These are phyloP conservation scores for Gymnosoma rotundatum DNA, from an alignment of 2,888 invertebrate species.

Conservation along the genomic window DNA sequence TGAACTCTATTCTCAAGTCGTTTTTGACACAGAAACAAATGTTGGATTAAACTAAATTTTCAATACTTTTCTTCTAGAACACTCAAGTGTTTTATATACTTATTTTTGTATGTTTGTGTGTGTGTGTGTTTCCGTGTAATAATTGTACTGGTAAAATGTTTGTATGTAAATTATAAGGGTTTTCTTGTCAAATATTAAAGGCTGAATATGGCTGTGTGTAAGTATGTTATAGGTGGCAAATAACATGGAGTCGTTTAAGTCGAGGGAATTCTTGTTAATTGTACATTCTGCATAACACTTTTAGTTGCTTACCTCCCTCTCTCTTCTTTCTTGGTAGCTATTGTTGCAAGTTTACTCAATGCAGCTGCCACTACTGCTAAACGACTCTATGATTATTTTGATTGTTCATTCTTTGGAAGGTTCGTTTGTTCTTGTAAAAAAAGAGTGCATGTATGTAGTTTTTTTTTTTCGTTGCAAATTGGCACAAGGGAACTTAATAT, in stretches of 20 bases:
- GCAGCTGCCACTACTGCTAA: constrained; percentile 61
- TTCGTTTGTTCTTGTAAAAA: constrained; percentile 33
- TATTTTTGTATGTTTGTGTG: not conserved
- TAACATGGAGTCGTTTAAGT: constrained; percentile 73
- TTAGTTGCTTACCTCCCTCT: not conserved
- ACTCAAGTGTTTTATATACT: not conserved
- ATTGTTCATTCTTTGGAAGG: constrained; percentile 49
- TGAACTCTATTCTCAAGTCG: constrained; percentile 49
- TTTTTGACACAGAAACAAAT: constrained; percentile 55
- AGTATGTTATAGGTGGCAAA: constrained; percentile 37
- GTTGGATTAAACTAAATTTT: constrained; percentile 50
- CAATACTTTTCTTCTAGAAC: constrained; percentile 21
- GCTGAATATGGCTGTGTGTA: not conserved
- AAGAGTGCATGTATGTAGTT: constrained; percentile 28
- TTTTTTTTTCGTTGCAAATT: constrained; percentile 52
- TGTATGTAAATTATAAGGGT: constrained; percentile 35
- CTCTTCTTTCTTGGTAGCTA: not conserved
- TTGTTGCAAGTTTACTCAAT: constrained; percentile 37
- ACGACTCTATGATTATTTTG: constrained; percentile 34
- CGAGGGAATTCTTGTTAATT: constrained; percentile 77
- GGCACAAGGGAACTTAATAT: constrained; percentile 67
- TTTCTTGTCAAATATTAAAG: constrained; percentile 36
- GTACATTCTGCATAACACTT: constrained; percentile 79
- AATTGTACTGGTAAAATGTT: constrained; percentile 1
- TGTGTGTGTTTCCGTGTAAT: constrained; percentile 9